Conservation (phyloP, 2,113 vertebrate species). For the Atlantisia rogersi region DNA sequence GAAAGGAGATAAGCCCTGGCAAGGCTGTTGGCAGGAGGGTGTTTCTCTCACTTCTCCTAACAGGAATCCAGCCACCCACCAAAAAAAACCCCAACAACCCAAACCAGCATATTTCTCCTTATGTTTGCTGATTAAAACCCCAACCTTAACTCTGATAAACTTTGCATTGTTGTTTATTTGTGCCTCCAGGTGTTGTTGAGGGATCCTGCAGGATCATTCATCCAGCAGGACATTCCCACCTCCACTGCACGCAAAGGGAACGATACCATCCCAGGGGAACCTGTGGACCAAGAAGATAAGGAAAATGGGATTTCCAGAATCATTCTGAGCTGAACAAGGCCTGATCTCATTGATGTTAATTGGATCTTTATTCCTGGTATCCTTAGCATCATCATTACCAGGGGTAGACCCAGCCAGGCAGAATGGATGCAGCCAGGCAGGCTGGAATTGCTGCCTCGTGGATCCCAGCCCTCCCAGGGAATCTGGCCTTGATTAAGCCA, state of each 20-base stretch:
- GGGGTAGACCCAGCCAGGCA: background rate
- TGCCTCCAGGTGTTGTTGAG: background rate
- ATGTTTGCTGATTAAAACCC: background rate
- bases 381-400: background rate
- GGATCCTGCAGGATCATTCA: background rate
- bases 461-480: background rate
- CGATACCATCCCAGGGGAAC: background rate
- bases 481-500: background rate
- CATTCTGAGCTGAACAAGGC: background rate
- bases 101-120: accelerated
- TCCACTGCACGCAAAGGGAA: background rate
- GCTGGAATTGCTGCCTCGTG: background rate
- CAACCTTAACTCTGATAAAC: accelerated
- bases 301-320: background rate
- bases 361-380: background rate
- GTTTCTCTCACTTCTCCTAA: background rate
- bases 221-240: background rate
- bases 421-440: accelerated
- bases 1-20: background rate
- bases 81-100: background rate
- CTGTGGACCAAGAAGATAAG: accelerated
- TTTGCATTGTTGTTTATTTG: background rate
- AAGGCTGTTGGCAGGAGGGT: background rate
- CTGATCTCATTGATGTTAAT: background rate
- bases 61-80: background rate